Percentiles rank a stretch among this genome's conserved stretches.
Evolutionary conservation across 2,113 vertebrate genomes (phyloP).

Genomic region (Isurus oxyrinchus): DNA sequence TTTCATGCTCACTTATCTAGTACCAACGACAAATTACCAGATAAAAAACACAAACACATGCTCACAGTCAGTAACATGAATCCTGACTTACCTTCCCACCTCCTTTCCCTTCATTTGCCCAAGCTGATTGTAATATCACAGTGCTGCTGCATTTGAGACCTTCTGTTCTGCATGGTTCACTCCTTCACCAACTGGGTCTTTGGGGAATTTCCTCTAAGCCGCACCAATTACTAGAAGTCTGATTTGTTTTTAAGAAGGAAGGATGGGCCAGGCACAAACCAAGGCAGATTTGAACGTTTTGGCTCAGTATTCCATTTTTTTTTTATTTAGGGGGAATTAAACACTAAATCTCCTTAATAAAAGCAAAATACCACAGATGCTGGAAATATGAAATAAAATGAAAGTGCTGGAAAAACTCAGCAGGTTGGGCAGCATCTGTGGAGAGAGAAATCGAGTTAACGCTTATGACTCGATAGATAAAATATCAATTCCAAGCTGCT

Average conservation of each 20-base stretch:
- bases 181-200: neutral
- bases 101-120: neutral
- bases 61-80: too few species aligned
- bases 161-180: neutral
- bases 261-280: neutral
- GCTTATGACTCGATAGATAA: too few species aligned
- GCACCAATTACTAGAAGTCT: neutral
- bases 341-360: neutral
- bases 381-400: too few species aligned
- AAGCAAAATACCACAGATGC: too few species aligned
- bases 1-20: too few species aligned
- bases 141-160: neutral
- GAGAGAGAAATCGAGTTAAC: neutral
- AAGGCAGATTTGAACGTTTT: neutral
- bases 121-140: neutral
- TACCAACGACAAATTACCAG: too few species aligned
- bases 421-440: too few species aligned
- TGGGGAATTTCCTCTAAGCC: neutral
- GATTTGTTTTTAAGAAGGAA: neutral
- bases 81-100: too few species aligned
- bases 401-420: too few species aligned
- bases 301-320: neutral
- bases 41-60: neutral
- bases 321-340: neutral
- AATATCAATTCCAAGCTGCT: neutral